These are phyloP conservation scores for Gisinianus flammeolus DNA, from an alignment of 2,888 invertebrate genomes.

Conservation along the genomic window DNA sequence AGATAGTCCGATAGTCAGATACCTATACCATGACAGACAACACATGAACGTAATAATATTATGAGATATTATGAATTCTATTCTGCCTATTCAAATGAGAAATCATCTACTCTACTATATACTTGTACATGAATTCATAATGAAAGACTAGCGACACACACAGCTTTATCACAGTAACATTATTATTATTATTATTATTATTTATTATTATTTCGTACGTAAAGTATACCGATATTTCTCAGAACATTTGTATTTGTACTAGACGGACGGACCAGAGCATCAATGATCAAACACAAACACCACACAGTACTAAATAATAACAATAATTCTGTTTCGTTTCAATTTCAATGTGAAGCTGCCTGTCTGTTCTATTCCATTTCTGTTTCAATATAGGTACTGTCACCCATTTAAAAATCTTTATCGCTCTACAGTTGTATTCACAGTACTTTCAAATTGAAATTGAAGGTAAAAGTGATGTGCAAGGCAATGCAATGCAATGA, in stretches of 20 bases:
- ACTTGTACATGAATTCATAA: background rate
- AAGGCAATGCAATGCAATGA: background rate
- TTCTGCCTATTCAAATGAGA: background rate
- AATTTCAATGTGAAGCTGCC: background rate
- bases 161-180: background rate
- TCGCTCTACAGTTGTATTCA: no score
- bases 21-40: no score
- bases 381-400: background rate
- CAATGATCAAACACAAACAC: no score
- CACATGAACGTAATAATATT: background rate
- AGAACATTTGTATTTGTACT: no score
- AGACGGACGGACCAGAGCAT: no score
- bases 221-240: background rate
- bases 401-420: background rate
- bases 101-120: background rate
- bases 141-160: background rate
- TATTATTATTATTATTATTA: background rate
- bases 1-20: background rate
- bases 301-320: no score
- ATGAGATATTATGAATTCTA: background rate
- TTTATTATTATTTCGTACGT: background rate
- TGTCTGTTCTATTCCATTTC: background rate
- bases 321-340: background rate
- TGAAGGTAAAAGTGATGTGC: background rate
- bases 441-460: background rate